phyloP scores from a whole-genome alignment of 2,797 vertebrate genomes.

The Lagorchestes hirsutus region DNA sequence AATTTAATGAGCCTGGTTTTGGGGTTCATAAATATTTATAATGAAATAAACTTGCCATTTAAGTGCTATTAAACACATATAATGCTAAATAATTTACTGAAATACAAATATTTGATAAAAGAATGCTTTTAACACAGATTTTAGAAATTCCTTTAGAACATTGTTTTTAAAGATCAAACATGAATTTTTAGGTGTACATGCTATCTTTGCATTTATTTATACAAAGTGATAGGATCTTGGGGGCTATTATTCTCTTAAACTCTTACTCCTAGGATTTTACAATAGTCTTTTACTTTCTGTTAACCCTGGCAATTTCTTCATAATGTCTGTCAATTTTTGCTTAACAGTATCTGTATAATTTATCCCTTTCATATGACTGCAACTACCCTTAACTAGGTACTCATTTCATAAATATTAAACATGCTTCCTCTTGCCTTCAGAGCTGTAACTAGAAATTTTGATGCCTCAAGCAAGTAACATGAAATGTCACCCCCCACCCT shows the following conservation, averaged over 20 bases:
- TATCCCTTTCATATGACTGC: neutral
- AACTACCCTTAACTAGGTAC: neutral
- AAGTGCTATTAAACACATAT: neutral
- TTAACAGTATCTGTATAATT: neutral
- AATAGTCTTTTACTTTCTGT: neutral
- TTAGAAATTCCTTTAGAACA: neutral
- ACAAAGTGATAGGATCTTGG: neutral
- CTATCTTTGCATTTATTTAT: neutral
- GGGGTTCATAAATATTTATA: neutral
- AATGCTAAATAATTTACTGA: neutral
- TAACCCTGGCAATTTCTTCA: neutral
- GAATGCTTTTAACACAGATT: neutral
- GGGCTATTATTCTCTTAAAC: neutral
- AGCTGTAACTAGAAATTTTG: neutral
- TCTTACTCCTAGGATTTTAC: neutral
- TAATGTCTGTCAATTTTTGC: neutral
- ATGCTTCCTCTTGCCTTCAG: neutral
- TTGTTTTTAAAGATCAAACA: neutral
- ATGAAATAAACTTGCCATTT: neutral
- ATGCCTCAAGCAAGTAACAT: neutral
- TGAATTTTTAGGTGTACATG: neutral
- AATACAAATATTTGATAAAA: neutral
- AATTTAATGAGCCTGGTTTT: neutral
- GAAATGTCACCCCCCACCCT: too few species aligned
- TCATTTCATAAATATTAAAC: neutral